Conservation (phyloP, 2,797 vertebrate genomes). For the Chaenodraco wilsoni region DNA sequence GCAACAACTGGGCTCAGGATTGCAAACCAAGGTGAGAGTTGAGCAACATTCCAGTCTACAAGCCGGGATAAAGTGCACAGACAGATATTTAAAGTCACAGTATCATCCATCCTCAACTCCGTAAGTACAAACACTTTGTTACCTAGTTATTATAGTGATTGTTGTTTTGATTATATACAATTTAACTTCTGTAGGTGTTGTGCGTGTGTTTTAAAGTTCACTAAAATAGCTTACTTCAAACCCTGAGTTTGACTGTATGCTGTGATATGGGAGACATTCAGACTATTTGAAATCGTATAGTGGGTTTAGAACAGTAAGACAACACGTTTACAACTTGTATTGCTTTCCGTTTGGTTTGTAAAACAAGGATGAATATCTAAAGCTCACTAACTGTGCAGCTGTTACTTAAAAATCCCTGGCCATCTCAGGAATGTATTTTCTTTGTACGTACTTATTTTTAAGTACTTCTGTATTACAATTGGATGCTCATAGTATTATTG, state of each 20-base stretch:
- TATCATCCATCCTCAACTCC: constrained; percentile 25
- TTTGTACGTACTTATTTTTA: neutral
- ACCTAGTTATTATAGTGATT: no score
- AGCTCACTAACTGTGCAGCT: neutral
- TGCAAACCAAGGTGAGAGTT: constrained; percentile 67
- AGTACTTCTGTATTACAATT: neutral
- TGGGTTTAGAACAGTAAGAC: neutral
- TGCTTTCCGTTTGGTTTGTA: neutral
- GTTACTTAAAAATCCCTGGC: neutral
- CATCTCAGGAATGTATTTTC: constrained; percentile 3
- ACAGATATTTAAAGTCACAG: constrained; percentile 28
- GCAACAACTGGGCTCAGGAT: constrained; percentile 67
- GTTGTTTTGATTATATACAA: neutral
- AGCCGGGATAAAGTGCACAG: constrained; percentile 39
- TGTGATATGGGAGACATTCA: neutral
- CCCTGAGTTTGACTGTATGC: neutral
- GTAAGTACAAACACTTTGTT: constrained; percentile 42
- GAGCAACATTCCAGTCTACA: constrained; percentile 56
- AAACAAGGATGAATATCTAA: neutral
- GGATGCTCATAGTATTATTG: neutral
- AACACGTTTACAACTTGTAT: neutral
- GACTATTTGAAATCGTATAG: neutral
- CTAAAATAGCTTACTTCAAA: neutral
- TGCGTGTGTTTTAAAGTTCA: neutral
- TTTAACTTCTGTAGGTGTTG: neutral